Conservation (phyloP, 2,113 vertebrate species). For the Brienomyrus longianalis region DNA sequence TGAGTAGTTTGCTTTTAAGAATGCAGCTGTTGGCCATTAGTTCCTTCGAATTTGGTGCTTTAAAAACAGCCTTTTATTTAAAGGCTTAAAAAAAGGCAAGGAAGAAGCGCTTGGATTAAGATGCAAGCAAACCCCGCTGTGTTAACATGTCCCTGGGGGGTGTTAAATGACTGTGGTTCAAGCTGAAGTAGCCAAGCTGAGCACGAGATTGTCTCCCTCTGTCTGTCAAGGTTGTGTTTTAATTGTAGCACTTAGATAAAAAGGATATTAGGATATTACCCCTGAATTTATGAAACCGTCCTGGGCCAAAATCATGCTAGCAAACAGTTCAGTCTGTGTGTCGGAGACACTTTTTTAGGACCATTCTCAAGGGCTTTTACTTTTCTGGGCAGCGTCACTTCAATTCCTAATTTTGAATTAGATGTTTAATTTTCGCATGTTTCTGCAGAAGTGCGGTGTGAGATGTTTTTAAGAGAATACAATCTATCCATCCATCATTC, state of each 20-base stretch:
- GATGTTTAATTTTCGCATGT: neutral
- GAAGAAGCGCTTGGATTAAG: slow-evolving; percentile 24
- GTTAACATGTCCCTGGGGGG: neutral
- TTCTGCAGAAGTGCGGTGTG: neutral
- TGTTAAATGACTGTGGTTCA: neutral
- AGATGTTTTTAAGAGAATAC: neutral
- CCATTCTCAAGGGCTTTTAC: neutral
- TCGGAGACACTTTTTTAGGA: neutral
- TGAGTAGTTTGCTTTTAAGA: slow-evolving; percentile 2
- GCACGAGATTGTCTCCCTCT: neutral
- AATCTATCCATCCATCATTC: neutral
- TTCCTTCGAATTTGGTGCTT: neutral
- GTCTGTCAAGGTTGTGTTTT: neutral
- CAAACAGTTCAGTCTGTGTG: neutral
- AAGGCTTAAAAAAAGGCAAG: slow-evolving; percentile 22
- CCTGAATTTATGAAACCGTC: neutral
- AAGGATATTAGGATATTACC: neutral
- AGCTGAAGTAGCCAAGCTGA: neutral
- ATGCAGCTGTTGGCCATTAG: neutral
- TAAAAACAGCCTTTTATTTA: neutral
- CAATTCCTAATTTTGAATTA: neutral
- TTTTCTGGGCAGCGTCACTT: neutral
- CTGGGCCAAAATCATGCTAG: neutral
- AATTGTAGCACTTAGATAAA: neutral
- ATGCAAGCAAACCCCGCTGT: slow-evolving; percentile 11